phyloP scores from a whole-genome alignment of 1,140 invertebrate species.

The Physella acuta region DNA sequence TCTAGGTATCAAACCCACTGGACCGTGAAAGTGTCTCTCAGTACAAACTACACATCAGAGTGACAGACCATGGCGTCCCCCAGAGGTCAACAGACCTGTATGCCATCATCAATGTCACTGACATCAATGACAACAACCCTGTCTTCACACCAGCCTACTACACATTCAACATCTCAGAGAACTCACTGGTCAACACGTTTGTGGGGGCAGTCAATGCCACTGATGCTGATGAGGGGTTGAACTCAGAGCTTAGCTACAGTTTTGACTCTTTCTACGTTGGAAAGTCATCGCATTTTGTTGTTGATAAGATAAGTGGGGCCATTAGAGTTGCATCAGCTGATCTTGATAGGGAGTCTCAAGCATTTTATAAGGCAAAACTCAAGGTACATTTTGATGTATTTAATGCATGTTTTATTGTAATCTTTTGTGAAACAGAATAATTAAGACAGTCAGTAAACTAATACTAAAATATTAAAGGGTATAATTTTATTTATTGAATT shows the following conservation, averaged over 20 bases:
- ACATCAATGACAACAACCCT: slow-evolving; percentile 42
- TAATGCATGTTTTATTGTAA: too few species aligned
- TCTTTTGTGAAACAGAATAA: too few species aligned
- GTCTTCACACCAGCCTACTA: slow-evolving; percentile 27
- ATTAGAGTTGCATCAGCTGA: slow-evolving; percentile 27
- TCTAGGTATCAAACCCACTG: slow-evolving; percentile 31
- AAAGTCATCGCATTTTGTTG: slow-evolving; percentile 26
- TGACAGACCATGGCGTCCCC: slow-evolving; percentile 35
- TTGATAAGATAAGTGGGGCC: slow-evolving; percentile 29
- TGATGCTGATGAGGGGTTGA: slow-evolving; percentile 39
- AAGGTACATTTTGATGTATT: too few species aligned
- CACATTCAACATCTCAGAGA: slow-evolving; percentile 34
- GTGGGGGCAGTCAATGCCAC: slow-evolving; percentile 32
- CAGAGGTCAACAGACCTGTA: slow-evolving; percentile 24
- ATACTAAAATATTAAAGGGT: too few species aligned
- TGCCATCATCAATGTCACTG: slow-evolving; percentile 30
- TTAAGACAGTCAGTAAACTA: too few species aligned
- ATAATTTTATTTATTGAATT: too few species aligned
- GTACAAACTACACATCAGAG: slow-evolving; percentile 34
- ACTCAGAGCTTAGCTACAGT: slow-evolving; percentile 30
- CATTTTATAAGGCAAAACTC: slow-evolving; percentile 25
- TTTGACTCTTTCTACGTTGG: slow-evolving; percentile 32
- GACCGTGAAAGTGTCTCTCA: slow-evolving; percentile 35
- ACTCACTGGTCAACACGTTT: slow-evolving; percentile 23
- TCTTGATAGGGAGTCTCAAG: slow-evolving; percentile 35